A percentile compares a stretch with the other conserved stretches of the same genome.
These are phyloP conservation scores for Taurulus bubalis DNA, from an alignment of 2,113 vertebrate genomes.

Conservation along the genomic window DNA sequence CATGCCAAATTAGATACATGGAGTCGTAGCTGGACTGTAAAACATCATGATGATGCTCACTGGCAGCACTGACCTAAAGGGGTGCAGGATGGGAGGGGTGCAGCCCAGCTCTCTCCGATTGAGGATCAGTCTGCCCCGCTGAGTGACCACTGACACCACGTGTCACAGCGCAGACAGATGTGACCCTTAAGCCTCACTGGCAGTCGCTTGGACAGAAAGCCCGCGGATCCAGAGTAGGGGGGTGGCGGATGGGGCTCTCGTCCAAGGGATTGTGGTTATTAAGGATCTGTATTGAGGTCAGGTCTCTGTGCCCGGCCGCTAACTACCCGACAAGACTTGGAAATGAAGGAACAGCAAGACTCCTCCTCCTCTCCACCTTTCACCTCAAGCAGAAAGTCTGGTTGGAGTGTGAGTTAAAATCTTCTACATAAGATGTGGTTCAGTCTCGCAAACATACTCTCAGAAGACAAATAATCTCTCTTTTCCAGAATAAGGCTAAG, in stretches of 20 bases:
- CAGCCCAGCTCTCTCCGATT: conserved; percentile 26
- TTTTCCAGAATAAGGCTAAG: conserved; percentile 75
- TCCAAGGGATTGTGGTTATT: conserved; percentile 77
- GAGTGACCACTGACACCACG: conserved; percentile 72
- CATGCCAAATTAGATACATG: conserved; percentile 40
- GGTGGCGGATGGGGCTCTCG: conserved; percentile 48
- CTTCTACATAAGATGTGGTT: conserved; percentile 37
- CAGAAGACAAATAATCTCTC: conserved; percentile 75
- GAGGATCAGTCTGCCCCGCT: conserved; percentile 59
- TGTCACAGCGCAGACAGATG: conserved; percentile 75
- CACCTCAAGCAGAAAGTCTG: conserved; percentile 49
- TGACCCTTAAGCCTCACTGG: conserved; percentile 73
- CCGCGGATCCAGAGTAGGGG: conserved; percentile 37
- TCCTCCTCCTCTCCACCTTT: conserved; percentile 43
- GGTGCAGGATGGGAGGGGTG: conserved; percentile 21
- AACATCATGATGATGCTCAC: conserved; percentile 32
- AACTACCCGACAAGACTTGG: conserved; percentile 39
- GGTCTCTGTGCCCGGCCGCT: conserved; percentile 55
- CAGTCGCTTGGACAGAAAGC: conserved; percentile 53
- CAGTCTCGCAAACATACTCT: conserved; percentile 44
- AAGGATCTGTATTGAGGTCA: conserved; percentile 82
- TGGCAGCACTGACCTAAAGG: conserved; percentile 44
- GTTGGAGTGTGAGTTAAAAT: conserved; percentile 27
- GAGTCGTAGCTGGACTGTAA: conserved; percentile 29
- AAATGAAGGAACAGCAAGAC: conserved; percentile 47